phyloP scores from a whole-genome alignment of 2,113 vertebrate species.

The Mionectes macconnelli region DNA sequence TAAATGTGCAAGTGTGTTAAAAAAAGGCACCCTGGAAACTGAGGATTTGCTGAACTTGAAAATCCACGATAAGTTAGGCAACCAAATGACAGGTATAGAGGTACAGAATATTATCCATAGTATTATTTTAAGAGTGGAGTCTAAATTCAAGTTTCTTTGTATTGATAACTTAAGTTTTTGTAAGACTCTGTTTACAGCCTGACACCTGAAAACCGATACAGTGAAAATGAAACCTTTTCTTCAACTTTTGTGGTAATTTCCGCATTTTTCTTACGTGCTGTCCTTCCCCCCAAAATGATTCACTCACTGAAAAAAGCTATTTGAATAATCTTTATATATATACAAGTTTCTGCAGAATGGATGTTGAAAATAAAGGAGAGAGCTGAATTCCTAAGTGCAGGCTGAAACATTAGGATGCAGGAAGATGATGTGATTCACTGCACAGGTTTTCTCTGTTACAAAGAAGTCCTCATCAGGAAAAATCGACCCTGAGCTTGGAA shows the following conservation, averaged over 20 bases:
- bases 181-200: neutral
- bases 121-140: neutral
- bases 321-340: constrained; percentile 30
- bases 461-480: neutral
- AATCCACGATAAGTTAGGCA: neutral
- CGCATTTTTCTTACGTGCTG: neutral
- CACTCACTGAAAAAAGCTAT: constrained; percentile 20
- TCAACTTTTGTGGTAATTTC: constrained; percentile 33
- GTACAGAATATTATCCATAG: neutral
- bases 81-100: neutral
- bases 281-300: constrained; percentile 33
- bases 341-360: constrained; percentile 1
- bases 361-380: neutral
- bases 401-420: neutral
- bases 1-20: neutral
- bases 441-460: neutral
- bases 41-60: neutral
- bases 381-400: constrained; percentile 2
- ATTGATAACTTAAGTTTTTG: neutral
- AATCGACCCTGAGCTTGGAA: neutral
- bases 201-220: neutral
- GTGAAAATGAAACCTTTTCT: constrained; percentile 17
- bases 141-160: neutral
- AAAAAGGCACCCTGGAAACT: neutral
- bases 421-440: neutral